Evolutionary conservation across 2,888 invertebrate species (phyloP).

Genomic region (Hofmannophila pseudospretella): DNA sequence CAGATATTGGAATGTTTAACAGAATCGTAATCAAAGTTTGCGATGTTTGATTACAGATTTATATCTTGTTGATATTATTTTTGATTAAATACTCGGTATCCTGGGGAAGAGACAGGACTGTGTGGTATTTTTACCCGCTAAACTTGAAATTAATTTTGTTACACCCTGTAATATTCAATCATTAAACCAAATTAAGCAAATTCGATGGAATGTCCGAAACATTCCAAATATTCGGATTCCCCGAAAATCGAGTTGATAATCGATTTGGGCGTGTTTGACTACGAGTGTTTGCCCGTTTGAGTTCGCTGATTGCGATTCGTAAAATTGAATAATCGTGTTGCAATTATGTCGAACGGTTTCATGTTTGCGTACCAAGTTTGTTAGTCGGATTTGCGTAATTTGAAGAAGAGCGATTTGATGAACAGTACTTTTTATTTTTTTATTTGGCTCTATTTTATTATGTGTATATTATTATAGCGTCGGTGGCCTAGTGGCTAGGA

Average conservation of each 20-base stretch:
- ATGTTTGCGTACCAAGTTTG: conserved; percentile 35
- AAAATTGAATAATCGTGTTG: conserved; percentile 70
- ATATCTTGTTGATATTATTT: too few relatives aligned
- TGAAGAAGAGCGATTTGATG: not conserved
- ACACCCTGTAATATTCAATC: conserved; percentile 26
- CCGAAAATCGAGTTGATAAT: conserved; percentile 53
- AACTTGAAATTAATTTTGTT: too few relatives aligned
- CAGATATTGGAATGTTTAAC: too few relatives aligned
- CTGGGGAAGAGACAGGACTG: too few relatives aligned
- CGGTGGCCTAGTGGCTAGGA: too few relatives aligned
- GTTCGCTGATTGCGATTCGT: conserved; percentile 71
- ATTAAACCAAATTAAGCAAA: conserved; percentile 23
- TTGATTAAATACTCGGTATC: too few relatives aligned
- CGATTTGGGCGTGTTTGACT: conserved; percentile 65
- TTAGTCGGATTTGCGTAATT: conserved; percentile 1
- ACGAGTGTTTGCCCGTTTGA: conserved; percentile 66
- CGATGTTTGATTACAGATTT: too few relatives aligned
- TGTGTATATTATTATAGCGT: too few relatives aligned
- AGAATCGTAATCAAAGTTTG: too few relatives aligned
- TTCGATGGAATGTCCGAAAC: conserved; percentile 15
- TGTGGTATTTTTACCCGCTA: too few relatives aligned
- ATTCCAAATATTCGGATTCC: conserved; percentile 32
- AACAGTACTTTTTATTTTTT: too few relatives aligned
- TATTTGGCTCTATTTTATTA: too few relatives aligned
- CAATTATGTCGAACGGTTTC: conserved; percentile 58